Evolutionary conservation across 2,888 invertebrate species (phyloP).

Genomic region (Agriopis aurantiaria): DNA sequence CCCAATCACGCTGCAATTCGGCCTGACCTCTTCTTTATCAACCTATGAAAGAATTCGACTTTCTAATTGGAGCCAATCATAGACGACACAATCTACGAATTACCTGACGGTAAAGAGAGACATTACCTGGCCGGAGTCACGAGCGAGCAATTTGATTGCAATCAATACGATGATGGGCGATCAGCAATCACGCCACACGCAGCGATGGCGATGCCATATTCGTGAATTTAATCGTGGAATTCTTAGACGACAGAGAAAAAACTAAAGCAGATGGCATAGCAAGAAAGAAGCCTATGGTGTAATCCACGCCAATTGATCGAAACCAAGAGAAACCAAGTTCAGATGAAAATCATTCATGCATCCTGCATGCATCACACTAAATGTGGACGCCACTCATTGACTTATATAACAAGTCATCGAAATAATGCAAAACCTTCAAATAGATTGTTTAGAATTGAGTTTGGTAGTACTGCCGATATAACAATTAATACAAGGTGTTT

Average conservation of each 20-base stretch:
- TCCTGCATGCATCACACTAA: no score
- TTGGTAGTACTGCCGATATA: no score
- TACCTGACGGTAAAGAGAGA: slow-evolving; percentile 76
- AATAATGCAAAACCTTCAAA: no score
- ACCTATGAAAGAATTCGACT: slow-evolving; percentile 34
- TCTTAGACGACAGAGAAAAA: background rate
- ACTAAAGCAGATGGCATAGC: background rate
- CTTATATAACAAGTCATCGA: no score
- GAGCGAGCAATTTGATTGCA: slow-evolving; percentile 79
- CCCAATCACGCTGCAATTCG: slow-evolving; percentile 38
- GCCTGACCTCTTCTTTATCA: slow-evolving; percentile 33
- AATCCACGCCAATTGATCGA: background rate
- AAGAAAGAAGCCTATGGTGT: background rate
- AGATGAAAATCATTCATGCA: no score
- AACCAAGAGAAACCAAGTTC: background rate
- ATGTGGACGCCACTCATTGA: no score
- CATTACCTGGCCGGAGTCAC: slow-evolving; percentile 78
- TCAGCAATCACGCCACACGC: slow-evolving; percentile 55
- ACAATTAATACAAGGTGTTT: no score
- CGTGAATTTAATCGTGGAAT: slow-evolving; percentile 15
- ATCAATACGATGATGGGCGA: slow-evolving; percentile 66
- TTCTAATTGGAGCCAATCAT: slow-evolving; percentile 39
- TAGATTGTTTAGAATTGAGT: no score
- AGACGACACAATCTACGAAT: slow-evolving; percentile 41
- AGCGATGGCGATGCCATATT: slow-evolving; percentile 29